Evolutionary conservation across 2,888 invertebrate genomes (phyloP), one percentile per base, ranked within the genome.

Genomic region (Andrena minutula): DNA sequence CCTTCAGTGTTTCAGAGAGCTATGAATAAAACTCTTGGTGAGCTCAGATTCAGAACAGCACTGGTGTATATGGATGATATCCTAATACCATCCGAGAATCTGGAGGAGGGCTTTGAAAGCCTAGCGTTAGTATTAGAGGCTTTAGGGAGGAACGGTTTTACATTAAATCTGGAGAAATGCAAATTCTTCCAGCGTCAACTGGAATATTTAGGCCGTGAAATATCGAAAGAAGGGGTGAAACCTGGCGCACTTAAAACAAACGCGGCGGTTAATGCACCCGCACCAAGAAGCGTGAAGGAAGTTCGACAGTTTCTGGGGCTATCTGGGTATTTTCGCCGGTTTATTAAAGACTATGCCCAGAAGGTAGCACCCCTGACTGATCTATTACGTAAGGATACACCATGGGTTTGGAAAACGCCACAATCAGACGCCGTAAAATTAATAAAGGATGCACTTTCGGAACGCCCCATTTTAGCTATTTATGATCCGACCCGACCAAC

Each of bases 1-100:
- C 73, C 64, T 5, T 41, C 64, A 10, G 65, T 65, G 1, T 74
- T 65, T 26, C 53, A 66, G 16, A 56, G 30, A 0, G 20, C 41
- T 10, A 74, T 74, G 26, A 32, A 74, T 10, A 47, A 2, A 2
- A 58, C 2, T 2, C 3, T 74, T 7, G 56, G 64, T 0, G 8
- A 56, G 8, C 16, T 73, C 4, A 51, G 28, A n/a, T 26, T 35
- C 1, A 32, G n/a, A 5, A 64, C 51, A 6, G 64, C 73, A 4
- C 12, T 73, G 1, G 35, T 20, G 2, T 65, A 73, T 16, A 26
- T 73, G 5, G 64, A 73, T 10, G 53, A 64, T n/a, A 12, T 56
- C 2, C 26, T 64, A 8, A 63, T 73, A 23, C 64, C 64, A 6
- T 64, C 63, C 3, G 26, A 8, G 8, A 72, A 51, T 0, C 5